These are phyloP conservation scores for Caenorhabditis tropicalis DNA, from an alignment of 1,140 invertebrate species.

Conservation along the genomic window DNA sequence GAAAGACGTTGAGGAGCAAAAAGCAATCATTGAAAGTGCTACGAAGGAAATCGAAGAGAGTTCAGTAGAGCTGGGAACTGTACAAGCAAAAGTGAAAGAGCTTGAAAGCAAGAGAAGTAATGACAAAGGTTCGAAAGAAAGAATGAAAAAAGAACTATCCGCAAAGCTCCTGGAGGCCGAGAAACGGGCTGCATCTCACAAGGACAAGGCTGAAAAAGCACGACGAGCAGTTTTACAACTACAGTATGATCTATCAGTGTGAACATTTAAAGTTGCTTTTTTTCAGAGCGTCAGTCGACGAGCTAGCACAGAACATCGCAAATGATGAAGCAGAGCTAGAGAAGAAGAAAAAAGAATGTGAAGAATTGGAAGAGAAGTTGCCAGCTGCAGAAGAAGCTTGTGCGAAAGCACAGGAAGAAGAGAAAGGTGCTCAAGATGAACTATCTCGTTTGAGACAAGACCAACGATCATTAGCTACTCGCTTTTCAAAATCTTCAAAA, in stretches of 20 bases:
- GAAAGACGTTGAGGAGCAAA: background rate
- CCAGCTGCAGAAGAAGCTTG: background rate
- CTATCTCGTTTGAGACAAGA: background rate
- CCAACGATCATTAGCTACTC: background rate
- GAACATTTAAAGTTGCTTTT: background rate
- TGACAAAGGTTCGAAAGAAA: background rate
- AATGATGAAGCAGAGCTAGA: background rate
- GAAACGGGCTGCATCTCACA: background rate
- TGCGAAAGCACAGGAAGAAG: slow-evolving; percentile 39
- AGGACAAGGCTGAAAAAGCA: background rate
- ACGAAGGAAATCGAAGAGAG: slow-evolving; percentile 30
- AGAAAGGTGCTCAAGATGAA: background rate
- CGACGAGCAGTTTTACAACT: background rate
- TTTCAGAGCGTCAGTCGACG: slow-evolving; percentile 25
- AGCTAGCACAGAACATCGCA: background rate
- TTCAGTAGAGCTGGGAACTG: background rate
- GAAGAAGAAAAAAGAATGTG: background rate
- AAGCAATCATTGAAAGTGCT: background rate
- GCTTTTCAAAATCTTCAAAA: background rate
- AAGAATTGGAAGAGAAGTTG: slow-evolving; percentile 19
- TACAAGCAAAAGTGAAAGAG: slow-evolving; percentile 37
- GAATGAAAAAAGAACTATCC: background rate
- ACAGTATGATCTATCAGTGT: background rate
- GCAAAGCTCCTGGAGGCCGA: background rate
- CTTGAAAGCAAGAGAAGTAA: slow-evolving; percentile 37